phyloP scores from a whole-genome alignment of 2,113 vertebrate species.

The Caranx melampygus region DNA sequence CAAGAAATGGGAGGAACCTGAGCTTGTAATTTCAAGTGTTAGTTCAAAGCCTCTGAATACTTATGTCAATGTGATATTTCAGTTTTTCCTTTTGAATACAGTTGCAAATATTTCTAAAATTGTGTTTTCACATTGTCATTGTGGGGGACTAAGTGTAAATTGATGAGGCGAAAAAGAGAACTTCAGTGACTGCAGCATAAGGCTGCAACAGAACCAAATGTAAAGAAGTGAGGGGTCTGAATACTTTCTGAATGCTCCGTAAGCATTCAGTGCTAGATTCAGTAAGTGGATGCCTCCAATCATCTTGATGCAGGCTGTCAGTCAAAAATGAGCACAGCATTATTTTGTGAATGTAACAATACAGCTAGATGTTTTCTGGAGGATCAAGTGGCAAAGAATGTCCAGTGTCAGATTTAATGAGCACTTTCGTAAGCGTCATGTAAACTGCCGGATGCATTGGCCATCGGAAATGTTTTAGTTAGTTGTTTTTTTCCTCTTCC shows the following conservation, averaged over 20 bases:
- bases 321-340: conserved; percentile 71
- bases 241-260: neutral
- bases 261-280: conserved; percentile 63
- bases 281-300: conserved; percentile 61
- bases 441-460: conserved; percentile 75
- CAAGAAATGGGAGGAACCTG: too few relatives aligned
- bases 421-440: conserved; percentile 81
- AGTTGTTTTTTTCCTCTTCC: conserved; percentile 56
- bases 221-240: neutral
- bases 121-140: neutral
- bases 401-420: conserved; percentile 78
- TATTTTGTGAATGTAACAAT: conserved; percentile 78
- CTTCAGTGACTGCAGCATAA: neutral
- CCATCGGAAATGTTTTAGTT: conserved; percentile 65
- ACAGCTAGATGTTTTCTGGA: conserved; percentile 65
- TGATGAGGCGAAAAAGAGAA: neutral
- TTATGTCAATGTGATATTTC: too few relatives aligned
- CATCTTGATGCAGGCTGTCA: conserved; percentile 56
- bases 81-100: too few relatives aligned
- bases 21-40: too few relatives aligned
- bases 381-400: conserved; percentile 70
- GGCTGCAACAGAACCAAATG: neutral
- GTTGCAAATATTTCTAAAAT: too few relatives aligned
- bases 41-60: too few relatives aligned
- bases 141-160: neutral